Evolutionary conservation across 64 coral and sea anemone genomes (phyloP).

Genomic region (Cladopsammia gracilis): DNA sequence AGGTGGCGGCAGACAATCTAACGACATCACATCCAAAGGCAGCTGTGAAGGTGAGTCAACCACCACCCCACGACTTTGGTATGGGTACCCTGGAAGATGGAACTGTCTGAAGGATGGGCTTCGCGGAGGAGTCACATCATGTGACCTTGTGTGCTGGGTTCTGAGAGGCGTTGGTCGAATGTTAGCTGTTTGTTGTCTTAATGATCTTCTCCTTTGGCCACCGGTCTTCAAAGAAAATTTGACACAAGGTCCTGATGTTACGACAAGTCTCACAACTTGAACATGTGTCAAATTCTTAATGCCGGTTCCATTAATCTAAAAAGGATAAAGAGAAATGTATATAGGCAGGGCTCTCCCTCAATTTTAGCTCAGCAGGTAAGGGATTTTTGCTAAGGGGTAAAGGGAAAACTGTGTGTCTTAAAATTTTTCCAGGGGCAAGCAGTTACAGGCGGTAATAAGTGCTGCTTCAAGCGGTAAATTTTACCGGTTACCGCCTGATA

Average conservation of each 20-base stretch:
- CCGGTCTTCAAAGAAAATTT: slow-evolving; percentile 32
- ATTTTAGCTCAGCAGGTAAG: too few species aligned
- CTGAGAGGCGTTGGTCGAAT: slow-evolving; percentile 61
- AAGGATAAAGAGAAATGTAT: not conserved
- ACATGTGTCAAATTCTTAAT: slow-evolving; percentile 67
- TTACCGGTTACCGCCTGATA: too few species aligned
- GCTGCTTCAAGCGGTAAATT: too few species aligned
- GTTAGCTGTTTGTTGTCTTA: not conserved
- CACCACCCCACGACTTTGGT: not conserved
- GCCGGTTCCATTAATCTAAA: slow-evolving; percentile 57
- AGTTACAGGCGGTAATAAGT: too few species aligned
- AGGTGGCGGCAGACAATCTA: slow-evolving; percentile 72
- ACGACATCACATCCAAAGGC: slow-evolving; percentile 31
- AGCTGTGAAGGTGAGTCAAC: slow-evolving; percentile 64
- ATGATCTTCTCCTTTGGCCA: not conserved
- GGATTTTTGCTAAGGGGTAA: too few species aligned
- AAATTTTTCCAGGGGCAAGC: too few species aligned
- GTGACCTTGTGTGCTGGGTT: not conserved
- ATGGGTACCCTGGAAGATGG: slow-evolving; percentile 43
- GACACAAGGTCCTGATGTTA: slow-evolving; percentile 57
- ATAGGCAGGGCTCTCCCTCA: too few species aligned
- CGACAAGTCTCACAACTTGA: slow-evolving; percentile 69
- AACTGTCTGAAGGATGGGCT: slow-evolving; percentile 42
- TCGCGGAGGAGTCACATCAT: slow-evolving; percentile 33
- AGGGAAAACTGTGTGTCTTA: too few species aligned